phyloP scores from a whole-genome alignment of 1,140 invertebrate species.

The Cyrtorhinus lividipennis region DNA sequence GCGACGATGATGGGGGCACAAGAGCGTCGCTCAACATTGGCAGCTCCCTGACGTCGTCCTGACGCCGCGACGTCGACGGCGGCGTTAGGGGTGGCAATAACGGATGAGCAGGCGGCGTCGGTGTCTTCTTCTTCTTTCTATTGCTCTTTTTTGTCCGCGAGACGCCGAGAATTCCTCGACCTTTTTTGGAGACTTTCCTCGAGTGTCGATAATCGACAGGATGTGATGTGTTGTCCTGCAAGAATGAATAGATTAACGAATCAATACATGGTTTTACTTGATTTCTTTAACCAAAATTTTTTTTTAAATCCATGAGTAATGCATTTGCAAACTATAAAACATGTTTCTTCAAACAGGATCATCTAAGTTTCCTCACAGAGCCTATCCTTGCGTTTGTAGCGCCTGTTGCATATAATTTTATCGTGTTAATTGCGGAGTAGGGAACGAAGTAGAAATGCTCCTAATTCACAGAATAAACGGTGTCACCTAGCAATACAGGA shows the following conservation, averaged over 20 bases:
- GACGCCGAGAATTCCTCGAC: constrained; percentile 16
- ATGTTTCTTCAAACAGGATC: too few species aligned
- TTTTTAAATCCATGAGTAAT: too few species aligned
- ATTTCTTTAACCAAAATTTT: too few species aligned
- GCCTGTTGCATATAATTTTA: too few species aligned
- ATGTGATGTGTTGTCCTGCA: constrained; percentile 15
- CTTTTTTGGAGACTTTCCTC: constrained; percentile 18
- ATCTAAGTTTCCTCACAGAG: too few species aligned
- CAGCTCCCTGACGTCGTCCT: neutral
- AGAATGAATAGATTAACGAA: too few species aligned
- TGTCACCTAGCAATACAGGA: too few species aligned
- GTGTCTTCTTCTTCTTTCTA: constrained; percentile 19
- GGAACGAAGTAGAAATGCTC: too few species aligned
- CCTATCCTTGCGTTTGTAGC: neutral
- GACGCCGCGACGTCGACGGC: neutral
- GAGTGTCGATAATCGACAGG: constrained; percentile 8
- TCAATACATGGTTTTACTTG: neutral
- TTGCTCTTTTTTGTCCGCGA: constrained; percentile 18
- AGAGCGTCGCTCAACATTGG: neutral
- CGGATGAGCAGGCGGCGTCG: neutral
- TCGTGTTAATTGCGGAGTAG: too few species aligned
- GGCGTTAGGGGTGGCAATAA: neutral
- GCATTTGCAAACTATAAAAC: too few species aligned
- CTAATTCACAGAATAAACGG: too few species aligned
- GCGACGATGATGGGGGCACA: neutral